These are phyloP conservation scores for Emmelina monodactyla DNA, from an alignment of 2,888 invertebrate species.

Conservation along the genomic window DNA sequence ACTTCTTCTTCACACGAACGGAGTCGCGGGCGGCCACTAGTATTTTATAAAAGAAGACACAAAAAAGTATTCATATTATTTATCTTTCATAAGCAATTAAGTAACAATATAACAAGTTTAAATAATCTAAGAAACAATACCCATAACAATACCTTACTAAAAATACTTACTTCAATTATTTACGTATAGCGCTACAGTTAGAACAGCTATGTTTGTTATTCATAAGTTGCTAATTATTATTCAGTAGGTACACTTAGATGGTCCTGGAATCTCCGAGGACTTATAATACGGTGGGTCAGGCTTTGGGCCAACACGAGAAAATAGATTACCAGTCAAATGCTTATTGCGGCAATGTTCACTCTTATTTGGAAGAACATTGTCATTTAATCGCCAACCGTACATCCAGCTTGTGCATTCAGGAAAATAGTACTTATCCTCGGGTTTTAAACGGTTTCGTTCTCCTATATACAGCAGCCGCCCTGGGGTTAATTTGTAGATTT, in stretches of 20 bases:
- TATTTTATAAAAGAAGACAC: no score
- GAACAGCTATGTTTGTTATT: no score
- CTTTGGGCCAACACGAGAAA: conserved; percentile 27
- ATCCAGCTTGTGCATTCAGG: conserved; percentile 26
- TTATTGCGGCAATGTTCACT: conserved; percentile 24
- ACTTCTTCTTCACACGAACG: no score
- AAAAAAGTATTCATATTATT: no score
- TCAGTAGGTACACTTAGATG: conserved; percentile 16
- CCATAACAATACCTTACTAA: no score
- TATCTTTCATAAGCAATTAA: no score
- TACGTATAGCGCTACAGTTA: no score
- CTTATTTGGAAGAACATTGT: conserved; percentile 21
- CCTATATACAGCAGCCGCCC: conserved; percentile 26
- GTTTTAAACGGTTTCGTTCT: conserved; percentile 21
- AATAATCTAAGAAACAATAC: no score
- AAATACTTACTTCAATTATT: no score
- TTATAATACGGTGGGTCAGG: conserved; percentile 32
- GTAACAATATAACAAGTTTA: no score
- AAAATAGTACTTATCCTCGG: conserved; percentile 33
- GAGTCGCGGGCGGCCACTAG: no score
- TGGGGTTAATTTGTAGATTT: conserved; percentile 27
- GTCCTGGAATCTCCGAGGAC: conserved; percentile 19
- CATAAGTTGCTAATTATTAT: no score
- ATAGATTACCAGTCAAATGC: conserved; percentile 24
- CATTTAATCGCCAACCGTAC: conserved; percentile 33